A percentile compares a stretch with the other conserved stretches of the same genome.
phyloP scores from a whole-genome alignment of 2,797 vertebrate species.

The Anableps anableps region DNA sequence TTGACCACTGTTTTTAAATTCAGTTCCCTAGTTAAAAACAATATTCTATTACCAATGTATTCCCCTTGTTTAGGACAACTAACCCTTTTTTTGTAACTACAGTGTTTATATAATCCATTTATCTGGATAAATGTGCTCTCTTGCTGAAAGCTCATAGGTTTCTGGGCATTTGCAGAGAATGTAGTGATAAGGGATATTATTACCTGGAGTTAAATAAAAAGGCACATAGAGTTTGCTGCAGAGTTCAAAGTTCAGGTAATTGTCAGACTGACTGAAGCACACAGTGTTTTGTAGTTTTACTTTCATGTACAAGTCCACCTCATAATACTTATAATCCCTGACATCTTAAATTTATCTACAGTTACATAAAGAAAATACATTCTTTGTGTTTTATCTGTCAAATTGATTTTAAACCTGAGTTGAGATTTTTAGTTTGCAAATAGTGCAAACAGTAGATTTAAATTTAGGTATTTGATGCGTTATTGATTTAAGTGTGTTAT shows the following conservation, averaged over 20 bases:
- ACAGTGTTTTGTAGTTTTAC: background rate
- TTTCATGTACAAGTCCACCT: background rate
- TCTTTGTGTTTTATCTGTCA: background rate
- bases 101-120: background rate
- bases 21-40: background rate
- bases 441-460: background rate
- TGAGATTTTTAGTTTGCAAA: background rate
- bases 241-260: conserved; percentile 9
- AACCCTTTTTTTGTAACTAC: too few relatives aligned
- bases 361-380: background rate
- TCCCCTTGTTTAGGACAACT: background rate
- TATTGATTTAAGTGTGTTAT: background rate
- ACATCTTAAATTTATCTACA: background rate
- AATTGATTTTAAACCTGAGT: background rate
- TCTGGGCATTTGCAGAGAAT: conserved; percentile 2
- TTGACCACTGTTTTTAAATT: background rate
- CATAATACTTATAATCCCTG: background rate
- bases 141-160: background rate
- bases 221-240: background rate
- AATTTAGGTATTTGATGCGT: background rate
- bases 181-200: background rate
- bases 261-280: background rate
- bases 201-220: conserved; percentile 14
- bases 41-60: background rate
- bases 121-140: background rate